These are phyloP conservation scores for Ephydatia muelleri DNA, from an alignment of 37 sponge, comb jelly and placozoan genomes.

Conservation along the genomic window DNA sequence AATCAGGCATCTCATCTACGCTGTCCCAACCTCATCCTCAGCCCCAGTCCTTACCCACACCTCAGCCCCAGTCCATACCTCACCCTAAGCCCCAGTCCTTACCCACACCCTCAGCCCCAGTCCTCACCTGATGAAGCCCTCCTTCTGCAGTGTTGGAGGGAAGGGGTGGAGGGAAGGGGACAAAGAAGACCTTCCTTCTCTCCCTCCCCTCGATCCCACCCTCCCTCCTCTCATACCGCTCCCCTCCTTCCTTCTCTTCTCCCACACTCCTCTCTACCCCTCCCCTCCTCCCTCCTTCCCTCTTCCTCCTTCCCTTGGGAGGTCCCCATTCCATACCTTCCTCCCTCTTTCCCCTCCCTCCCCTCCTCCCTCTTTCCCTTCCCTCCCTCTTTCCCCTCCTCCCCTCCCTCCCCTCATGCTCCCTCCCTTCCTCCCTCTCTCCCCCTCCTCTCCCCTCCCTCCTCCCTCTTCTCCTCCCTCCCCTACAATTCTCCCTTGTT, in stretches of 20 bases:
- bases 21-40: slow-evolving; percentile 8
- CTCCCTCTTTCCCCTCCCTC: not conserved
- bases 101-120: not conserved
- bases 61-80: not conserved
- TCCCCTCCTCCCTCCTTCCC: not conserved
- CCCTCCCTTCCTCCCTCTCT: not conserved
- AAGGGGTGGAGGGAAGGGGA: no score
- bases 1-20: not conserved
- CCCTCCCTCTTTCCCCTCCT: not conserved
- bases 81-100: not conserved
- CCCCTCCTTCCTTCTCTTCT: not conserved
- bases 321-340: not conserved
- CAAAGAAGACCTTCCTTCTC: not conserved
- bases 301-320: not conserved
- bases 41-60: not conserved
- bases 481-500: slow-evolving; percentile 8
- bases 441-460: not conserved
- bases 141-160: not conserved
- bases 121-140: not conserved
- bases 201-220: not conserved
- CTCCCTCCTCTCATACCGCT: not conserved
- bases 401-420: not conserved
- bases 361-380: not conserved
- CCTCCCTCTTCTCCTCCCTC: slow-evolving; percentile 14
- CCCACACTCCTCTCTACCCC: not conserved